Evolutionary conservation across 2,797 vertebrate species (phyloP).

Genomic region (Chloroceryle inda): DNA sequence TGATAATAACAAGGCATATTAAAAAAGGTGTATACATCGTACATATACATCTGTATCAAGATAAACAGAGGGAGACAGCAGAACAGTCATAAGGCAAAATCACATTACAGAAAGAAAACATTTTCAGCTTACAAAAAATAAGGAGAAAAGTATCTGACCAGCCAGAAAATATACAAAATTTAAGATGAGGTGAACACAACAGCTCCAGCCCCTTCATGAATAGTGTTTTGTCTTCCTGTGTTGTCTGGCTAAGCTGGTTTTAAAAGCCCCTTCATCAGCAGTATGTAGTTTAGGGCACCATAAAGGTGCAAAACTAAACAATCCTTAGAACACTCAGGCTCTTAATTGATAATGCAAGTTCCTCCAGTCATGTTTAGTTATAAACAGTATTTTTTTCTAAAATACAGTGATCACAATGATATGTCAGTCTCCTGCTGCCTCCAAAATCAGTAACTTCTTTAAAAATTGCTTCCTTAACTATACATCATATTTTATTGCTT

Average conservation of each 20-base stretch:
- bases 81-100: not conserved
- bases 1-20: not conserved
- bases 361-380: not conserved
- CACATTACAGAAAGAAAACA: not conserved
- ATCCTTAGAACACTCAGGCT: not conserved
- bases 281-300: not conserved
- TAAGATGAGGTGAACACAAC: not conserved
- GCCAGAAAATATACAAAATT: not conserved
- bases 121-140: not conserved
- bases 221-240: not conserved
- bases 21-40: not conserved
- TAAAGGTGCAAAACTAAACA: not conserved
- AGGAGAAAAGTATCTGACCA: not conserved
- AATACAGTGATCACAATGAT: not conserved
- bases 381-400: not conserved
- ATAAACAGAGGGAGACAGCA: not conserved
- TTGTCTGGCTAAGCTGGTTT: not conserved
- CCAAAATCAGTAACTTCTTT: not conserved
- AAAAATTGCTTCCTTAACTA: not conserved
- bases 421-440: not conserved
- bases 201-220: not conserved
- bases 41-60: not conserved
- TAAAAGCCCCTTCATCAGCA: slow-evolving; percentile 15
- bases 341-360: not conserved
- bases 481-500: not conserved